phyloP scores from a whole-genome alignment of 2,888 invertebrate species.

The Tiliacea citrago region DNA sequence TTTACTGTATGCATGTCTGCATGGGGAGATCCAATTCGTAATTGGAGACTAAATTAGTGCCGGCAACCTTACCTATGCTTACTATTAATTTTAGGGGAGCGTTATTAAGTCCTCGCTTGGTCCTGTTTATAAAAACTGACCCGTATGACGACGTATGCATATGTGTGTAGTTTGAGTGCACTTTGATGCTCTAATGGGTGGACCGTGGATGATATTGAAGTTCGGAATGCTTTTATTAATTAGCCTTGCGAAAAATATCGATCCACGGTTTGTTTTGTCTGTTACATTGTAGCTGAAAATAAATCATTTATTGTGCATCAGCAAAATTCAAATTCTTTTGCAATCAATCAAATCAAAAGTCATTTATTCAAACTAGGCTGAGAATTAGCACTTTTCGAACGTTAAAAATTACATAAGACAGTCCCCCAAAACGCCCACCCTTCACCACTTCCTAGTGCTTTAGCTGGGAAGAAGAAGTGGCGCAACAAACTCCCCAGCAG shows the following conservation, averaged over 20 bases:
- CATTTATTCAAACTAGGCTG: too few species aligned
- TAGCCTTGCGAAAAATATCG: conserved; percentile 11
- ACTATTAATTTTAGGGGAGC: conserved; percentile 34
- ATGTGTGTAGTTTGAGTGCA: conserved; percentile 34
- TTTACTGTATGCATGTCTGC: conserved; percentile 1
- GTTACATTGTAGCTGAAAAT: background rate
- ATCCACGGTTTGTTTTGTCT: conserved; percentile 2
- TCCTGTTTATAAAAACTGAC: conserved; percentile 28
- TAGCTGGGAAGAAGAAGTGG: too few species aligned
- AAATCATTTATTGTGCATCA: too few species aligned
- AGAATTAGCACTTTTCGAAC: too few species aligned
- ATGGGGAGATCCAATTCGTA: conserved; percentile 25
- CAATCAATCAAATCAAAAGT: too few species aligned
- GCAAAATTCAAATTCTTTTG: too few species aligned
- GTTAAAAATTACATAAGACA: too few species aligned
- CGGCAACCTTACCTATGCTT: conserved; percentile 1
- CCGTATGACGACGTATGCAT: conserved; percentile 4
- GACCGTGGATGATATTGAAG: conserved; percentile 1
- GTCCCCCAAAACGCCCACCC: too few species aligned
- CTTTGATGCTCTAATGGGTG: conserved; percentile 26
- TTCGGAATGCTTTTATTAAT: conserved; percentile 21
- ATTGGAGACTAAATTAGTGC: conserved; percentile 41
- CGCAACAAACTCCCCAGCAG: too few species aligned
- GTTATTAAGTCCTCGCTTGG: conserved; percentile 10
- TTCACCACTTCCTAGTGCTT: too few species aligned